Evolutionary conservation across 2,888 invertebrate genomes (phyloP).

Genomic region (Parnassius orleans): DNA sequence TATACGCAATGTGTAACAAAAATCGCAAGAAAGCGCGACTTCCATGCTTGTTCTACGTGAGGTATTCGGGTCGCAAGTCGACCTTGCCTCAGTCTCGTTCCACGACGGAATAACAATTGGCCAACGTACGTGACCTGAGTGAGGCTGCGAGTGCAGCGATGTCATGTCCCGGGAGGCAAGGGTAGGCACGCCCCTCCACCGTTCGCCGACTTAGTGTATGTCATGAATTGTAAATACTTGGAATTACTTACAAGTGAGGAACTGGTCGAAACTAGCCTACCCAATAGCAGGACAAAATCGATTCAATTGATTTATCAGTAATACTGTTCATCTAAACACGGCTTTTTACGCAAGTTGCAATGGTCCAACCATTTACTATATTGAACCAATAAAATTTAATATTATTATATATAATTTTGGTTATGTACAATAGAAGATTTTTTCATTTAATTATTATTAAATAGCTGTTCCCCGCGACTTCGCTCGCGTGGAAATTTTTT

Average conservation of each 20-base stretch:
- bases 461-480: too few relatives aligned
- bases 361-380: too few relatives aligned
- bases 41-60: constrained; percentile 26
- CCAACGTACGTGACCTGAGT: constrained; percentile 39
- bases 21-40: constrained; percentile 1
- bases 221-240: constrained; percentile 3
- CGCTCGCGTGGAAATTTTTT: too few relatives aligned
- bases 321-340: too few relatives aligned
- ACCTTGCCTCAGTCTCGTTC: constrained; percentile 37
- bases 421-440: too few relatives aligned
- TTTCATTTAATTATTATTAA: too few relatives aligned
- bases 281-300: too few relatives aligned
- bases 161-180: constrained; percentile 14
- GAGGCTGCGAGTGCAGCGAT: constrained; percentile 14
- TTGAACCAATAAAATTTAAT: too few relatives aligned
- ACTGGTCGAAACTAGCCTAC: constrained; percentile 1
- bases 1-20: not conserved
- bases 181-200: not conserved
- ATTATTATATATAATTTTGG: too few relatives aligned
- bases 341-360: too few relatives aligned
- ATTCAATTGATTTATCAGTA: too few relatives aligned
- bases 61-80: constrained; percentile 41
- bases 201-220: not conserved
- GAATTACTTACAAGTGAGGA: not conserved
- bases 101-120: constrained; percentile 46